These are phyloP conservation scores for Mastomys natalensis DNA, from an alignment of 2,113 vertebrate species.

Conservation along the genomic window DNA sequence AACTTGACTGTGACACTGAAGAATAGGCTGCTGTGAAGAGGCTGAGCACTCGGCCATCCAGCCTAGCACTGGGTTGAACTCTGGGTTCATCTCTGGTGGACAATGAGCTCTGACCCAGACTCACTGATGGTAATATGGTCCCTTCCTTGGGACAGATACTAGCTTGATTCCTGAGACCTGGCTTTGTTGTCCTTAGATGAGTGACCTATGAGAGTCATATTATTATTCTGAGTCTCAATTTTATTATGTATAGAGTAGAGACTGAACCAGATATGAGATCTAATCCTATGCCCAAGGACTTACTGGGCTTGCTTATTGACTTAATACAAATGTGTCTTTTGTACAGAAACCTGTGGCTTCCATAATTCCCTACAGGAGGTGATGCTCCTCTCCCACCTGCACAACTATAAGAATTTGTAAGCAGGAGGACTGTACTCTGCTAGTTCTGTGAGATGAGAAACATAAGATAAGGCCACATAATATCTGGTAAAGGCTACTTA, in stretches of 20 bases:
- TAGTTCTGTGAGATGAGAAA: background rate
- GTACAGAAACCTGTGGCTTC: background rate
- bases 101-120: background rate
- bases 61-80: background rate
- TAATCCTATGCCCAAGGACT: background rate
- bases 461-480: background rate
- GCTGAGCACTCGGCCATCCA: background rate
- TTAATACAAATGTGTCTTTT: background rate
- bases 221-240: background rate
- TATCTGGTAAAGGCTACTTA: background rate
- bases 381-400: no score
- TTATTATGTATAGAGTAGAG: background rate
- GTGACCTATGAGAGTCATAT: background rate
- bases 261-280: background rate
- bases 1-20: background rate
- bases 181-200: background rate
- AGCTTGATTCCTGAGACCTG: background rate
- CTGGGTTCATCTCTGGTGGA: background rate
- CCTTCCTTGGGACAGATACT: background rate
- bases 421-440: background rate
- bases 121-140: accelerated
- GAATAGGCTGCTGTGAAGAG: background rate
- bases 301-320: background rate
- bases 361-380: background rate
- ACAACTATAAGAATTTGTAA: background rate